Base-by-base conservation (phyloP, 2,113 vertebrate species). In the Erythrolamprus reginae region DNA sequence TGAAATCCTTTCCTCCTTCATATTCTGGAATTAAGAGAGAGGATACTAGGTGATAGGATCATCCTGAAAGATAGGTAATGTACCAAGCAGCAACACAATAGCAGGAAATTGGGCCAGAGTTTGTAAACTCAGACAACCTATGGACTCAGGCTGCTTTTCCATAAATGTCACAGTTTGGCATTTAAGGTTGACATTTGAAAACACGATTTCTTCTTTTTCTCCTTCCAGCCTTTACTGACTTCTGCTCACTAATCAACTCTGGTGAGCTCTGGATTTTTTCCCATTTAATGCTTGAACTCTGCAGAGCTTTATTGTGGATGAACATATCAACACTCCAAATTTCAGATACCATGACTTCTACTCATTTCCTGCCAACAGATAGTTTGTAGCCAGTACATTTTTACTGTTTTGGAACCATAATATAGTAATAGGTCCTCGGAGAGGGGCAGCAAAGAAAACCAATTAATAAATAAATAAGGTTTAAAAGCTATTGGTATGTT, bases 321-420 rank as follows among this genome's bases (percentile, higher is more conserved):
- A 94, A 83, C 1, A 26, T 3, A 89, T 24, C 38, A 92, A 90
- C 85, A 48, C 50, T 33, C 87, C 8, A 1, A 92, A 3, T n/a
- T 65, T 91, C 23, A 58, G 88, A 87, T 0, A 23, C 45, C 91
- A 7, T 28, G 90, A 4, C 3, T 33, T 13, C 87, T 23, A 26
- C 89, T 50, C 84, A 93, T 91, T 89, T 88, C 89, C 10, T 82
- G 0, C 70, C 33, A 86, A n/a, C 12, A 21, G 21, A n/a, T 17
- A 33, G 86, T 93, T 65, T 88, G n/a, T 86, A 90, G 85, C 83
- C n/a, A 13, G 38, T 88, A 82, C 33, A 89, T 61, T 55, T 58
- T 58, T 89, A 19, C 9, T 13, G 19, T 53, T 90, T 83, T 19
- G 42, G 12, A 93, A 24, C 23, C 19, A 89, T 84, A 87, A 10